Base-by-base conservation (phyloP, 2,888 invertebrate species). In the Leptinotarsa tumamoca region DNA sequence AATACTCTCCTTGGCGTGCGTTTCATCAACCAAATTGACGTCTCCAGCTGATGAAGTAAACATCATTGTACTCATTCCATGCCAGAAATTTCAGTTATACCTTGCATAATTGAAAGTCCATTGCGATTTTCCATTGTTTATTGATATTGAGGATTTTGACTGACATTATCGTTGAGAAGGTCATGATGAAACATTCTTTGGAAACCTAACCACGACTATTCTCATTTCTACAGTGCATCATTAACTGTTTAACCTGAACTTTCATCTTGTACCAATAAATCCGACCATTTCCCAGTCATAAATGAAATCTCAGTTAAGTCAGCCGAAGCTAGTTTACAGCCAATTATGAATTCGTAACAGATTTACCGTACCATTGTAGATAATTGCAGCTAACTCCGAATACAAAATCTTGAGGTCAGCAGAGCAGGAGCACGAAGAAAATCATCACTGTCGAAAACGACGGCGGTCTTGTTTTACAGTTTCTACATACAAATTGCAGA, bases 291-390 rank as follows among this genome's bases (percentile, higher is more conserved):
- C 7, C 33, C 13, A 43, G 43, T 33, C 43, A 63, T 63, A 18
- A 43, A 63, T 43, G 43, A 63, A 63, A 63, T n/a, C 33, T 33
- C 17, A 43, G 43, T 63, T 63, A 21, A 68, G 70, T 49, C 33
- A 27, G n/a, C 63, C n/a, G 15, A n/a, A 63, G 18, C 63, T 58
- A 71, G 58, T 75, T 71, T n/a, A 75, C 54, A 54, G 71, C 68
- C 68, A 75, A 75, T 68, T 75, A 71, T 71, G 74, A 75, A 75
- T 75, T 75, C 68, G 71, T n/a, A 63, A 68, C 68, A 61, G n/a
- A 68, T 61, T 68, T 71, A 67, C 67, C 54, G 71, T 71, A 67
- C 67, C 54, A 63, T 17, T 71, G 49, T 56, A 17, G 51, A 43
- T 54, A 75, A 75, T 75, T 75, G 74, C 71, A 71, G 68, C 67